phyloP scores from a whole-genome alignment of 2,888 invertebrate species.

The Oxycera nigricornis region DNA sequence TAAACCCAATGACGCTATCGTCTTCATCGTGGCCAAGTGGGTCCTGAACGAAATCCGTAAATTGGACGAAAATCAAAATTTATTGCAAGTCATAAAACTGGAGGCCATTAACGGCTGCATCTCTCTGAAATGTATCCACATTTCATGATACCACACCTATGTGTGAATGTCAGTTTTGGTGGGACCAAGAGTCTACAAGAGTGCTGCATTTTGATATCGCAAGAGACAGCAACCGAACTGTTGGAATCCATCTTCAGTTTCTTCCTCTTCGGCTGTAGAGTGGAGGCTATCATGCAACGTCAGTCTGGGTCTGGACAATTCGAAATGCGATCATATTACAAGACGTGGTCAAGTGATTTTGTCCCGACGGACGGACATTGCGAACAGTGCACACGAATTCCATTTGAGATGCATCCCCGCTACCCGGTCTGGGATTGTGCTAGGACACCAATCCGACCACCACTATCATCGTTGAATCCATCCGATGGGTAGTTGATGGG shows the following conservation, averaged over 20 bases:
- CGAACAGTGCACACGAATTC: conserved; percentile 4
- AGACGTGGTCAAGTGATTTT: conserved; percentile 37
- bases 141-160: conserved; percentile 39
- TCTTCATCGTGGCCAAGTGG: neutral
- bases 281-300: conserved; percentile 5
- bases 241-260: neutral
- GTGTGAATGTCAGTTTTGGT: neutral
- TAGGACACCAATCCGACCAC: neutral
- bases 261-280: neutral
- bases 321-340: conserved; percentile 31
- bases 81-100: conserved; percentile 37
- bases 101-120: conserved; percentile 27
- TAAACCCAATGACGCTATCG: neutral
- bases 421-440: neutral
- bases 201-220: neutral
- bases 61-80: conserved; percentile 41
- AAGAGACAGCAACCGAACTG: neutral
- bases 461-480: neutral
- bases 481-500: conserved; percentile 16
- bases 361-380: conserved; percentile 3
- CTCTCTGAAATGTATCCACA: conserved; percentile 16
- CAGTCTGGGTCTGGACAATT: conserved; percentile 26
- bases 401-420: neutral
- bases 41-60: conserved; percentile 30
- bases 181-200: neutral